Percentiles rank a stretch among this genome's conserved stretches.
These are phyloP conservation scores for Balanococcus diminutus DNA, from an alignment of 2,888 invertebrate genomes.

Conservation along the genomic window DNA sequence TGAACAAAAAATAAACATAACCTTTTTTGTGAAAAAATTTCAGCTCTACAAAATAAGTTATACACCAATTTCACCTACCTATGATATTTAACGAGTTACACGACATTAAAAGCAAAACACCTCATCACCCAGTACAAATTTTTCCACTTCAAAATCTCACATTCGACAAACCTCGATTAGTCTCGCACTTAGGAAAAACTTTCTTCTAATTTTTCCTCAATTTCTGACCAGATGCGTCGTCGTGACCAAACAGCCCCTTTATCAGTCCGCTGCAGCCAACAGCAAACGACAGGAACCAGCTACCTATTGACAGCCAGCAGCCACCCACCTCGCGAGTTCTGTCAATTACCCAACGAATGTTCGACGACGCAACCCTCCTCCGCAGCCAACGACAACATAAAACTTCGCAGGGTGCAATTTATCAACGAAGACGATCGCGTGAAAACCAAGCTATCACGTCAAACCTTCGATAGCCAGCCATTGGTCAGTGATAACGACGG, in stretches of 20 bases:
- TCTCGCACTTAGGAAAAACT: not conserved
- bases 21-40: no score
- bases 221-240: not conserved
- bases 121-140: no score
- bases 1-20: no score
- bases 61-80: no score
- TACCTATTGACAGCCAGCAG: constrained; percentile 32
- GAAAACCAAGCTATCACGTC: not conserved
- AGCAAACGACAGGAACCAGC: constrained; percentile 45
- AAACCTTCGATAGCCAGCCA: not conserved
- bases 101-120: no score
- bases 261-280: constrained; percentile 33
- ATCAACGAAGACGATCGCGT: constrained; percentile 40
- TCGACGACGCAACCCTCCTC: not conserved
- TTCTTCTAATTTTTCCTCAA: not conserved
- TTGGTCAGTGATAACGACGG: not conserved
- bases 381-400: not conserved
- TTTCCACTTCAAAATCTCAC: no score
- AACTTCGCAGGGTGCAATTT: constrained; percentile 32
- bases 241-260: constrained; percentile 31
- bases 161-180: no score
- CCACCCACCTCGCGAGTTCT: constrained; percentile 5
- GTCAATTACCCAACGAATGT: constrained; percentile 34
- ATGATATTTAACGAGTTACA: no score
- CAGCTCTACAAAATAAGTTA: no score